phyloP scores from a whole-genome alignment of 1,140 invertebrate species.

The Drosophila truncata region DNA sequence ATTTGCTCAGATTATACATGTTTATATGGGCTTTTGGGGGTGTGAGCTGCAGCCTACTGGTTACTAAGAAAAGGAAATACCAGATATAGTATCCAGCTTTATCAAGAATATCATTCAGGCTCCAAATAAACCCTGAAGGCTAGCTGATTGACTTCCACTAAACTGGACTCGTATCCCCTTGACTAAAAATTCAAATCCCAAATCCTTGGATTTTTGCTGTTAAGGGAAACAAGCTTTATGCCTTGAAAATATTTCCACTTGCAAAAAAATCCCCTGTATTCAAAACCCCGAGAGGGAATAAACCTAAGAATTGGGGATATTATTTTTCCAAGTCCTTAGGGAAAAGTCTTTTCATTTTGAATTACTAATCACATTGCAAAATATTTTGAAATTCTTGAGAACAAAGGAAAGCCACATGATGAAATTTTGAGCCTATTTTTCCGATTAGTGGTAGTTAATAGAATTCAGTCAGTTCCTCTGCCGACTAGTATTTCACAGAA shows the following conservation, averaged over 20 bases:
- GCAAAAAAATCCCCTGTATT: background rate
- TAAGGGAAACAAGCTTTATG: background rate
- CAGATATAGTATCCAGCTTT: background rate
- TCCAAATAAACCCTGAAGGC: background rate
- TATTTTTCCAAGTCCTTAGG: background rate
- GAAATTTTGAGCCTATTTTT: background rate
- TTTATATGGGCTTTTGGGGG: constrained; percentile 13
- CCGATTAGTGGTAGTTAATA: background rate
- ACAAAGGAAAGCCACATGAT: constrained; percentile 1
- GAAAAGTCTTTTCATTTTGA: background rate
- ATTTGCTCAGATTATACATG: constrained; percentile 56
- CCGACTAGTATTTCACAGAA: background rate
- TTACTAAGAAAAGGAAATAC: constrained; percentile 4
- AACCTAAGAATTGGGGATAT: background rate
- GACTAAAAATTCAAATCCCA: background rate
- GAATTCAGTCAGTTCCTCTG: background rate
- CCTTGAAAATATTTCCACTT: background rate
- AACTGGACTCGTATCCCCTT: background rate
- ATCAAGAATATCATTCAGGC: background rate
- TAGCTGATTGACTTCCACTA: background rate
- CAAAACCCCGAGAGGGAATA: background rate
- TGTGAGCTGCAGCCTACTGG: background rate
- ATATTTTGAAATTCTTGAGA: constrained; percentile 42
- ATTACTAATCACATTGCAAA: constrained; percentile 25
- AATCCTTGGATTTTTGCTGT: background rate